Percentiles rank a stretch among this genome's conserved stretches.
These are phyloP conservation scores for Drosophila differens DNA, from an alignment of 2,888 invertebrate species.

Conservation along the genomic window DNA sequence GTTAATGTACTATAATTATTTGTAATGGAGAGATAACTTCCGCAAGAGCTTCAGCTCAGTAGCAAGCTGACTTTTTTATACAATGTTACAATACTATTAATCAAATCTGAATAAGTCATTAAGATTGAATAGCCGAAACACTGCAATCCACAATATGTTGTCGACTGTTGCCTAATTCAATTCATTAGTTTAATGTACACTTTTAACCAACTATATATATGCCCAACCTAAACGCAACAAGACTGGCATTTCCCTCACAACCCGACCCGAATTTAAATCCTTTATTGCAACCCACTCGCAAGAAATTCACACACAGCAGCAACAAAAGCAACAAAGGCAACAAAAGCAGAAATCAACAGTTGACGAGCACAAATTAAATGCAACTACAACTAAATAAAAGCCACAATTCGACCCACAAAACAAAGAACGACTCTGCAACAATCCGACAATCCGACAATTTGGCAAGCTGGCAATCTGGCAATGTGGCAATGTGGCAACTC, in stretches of 20 bases:
- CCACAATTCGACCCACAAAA: slow-evolving; percentile 18
- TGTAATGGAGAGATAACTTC: not conserved
- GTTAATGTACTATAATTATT: not conserved
- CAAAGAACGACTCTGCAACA: not conserved
- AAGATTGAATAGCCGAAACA: not conserved
- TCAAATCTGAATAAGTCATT: not conserved
- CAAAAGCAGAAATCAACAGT: slow-evolving; percentile 4
- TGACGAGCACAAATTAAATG: slow-evolving; percentile 17
- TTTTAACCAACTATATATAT: not conserved
- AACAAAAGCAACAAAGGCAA: not conserved
- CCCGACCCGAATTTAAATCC: not conserved
- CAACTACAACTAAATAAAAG: slow-evolving; percentile 31
- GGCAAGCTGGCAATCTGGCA: slow-evolving; percentile 11
- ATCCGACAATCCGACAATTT: slow-evolving; percentile 14
- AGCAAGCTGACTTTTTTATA: not conserved
- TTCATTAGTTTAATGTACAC: not conserved
- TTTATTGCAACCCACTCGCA: not conserved
- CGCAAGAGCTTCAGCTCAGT: not conserved
- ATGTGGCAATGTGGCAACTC: slow-evolving; percentile 11
- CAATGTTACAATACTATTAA: not conserved
- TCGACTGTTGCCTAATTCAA: not conserved
- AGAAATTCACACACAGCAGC: not conserved
- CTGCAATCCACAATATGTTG: not conserved
- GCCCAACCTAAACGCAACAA: not conserved
- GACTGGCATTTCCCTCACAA: not conserved